Conservation (phyloP, 2,113 vertebrate genomes). For the Speoplatyrhinus poulsoni region DNA sequence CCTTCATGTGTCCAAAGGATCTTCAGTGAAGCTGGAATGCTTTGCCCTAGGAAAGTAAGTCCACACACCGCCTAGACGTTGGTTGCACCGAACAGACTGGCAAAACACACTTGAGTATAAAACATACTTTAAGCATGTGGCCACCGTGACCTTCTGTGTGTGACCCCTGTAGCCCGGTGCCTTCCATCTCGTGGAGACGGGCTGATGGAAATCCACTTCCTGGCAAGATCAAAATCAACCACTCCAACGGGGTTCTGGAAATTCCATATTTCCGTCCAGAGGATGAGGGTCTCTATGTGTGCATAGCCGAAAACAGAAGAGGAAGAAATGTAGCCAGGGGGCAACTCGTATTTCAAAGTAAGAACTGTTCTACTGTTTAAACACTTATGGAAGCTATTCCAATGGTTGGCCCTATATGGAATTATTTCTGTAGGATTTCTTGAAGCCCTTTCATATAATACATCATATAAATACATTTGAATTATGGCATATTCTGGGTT, state of each 20-base stretch:
- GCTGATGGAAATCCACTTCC: conserved; percentile 81
- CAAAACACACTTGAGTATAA: no score
- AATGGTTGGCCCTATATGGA: neutral
- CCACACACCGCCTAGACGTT: conserved; percentile 2
- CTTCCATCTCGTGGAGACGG: conserved; percentile 85
- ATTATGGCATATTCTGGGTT: no score
- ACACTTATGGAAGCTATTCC: neutral
- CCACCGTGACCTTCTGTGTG: conserved; percentile 51
- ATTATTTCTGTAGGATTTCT: neutral
- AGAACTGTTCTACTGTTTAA: conserved; percentile 18
- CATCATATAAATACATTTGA: conserved; percentile 6
- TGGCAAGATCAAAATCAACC: conserved; percentile 81
- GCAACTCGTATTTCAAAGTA: conserved; percentile 86
- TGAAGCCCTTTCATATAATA: conserved; percentile 28
- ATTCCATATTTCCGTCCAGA: conserved; percentile 85
- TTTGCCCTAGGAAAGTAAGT: conserved; percentile 95
- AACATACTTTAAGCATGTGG: conserved; percentile 14
- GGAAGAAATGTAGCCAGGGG: conserved; percentile 82
- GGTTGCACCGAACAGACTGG: conserved; percentile 5
- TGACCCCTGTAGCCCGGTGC: conserved; percentile 82
- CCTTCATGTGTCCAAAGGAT: conserved; percentile 79
- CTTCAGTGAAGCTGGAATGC: conserved; percentile 86
- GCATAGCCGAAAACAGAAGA: conserved; percentile 80
- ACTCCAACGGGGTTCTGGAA: conserved; percentile 82
- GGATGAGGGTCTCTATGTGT: conserved; percentile 86